Base-by-base conservation (phyloP, 2,888 invertebrate species). In the Cremastinae sp. region DNA sequence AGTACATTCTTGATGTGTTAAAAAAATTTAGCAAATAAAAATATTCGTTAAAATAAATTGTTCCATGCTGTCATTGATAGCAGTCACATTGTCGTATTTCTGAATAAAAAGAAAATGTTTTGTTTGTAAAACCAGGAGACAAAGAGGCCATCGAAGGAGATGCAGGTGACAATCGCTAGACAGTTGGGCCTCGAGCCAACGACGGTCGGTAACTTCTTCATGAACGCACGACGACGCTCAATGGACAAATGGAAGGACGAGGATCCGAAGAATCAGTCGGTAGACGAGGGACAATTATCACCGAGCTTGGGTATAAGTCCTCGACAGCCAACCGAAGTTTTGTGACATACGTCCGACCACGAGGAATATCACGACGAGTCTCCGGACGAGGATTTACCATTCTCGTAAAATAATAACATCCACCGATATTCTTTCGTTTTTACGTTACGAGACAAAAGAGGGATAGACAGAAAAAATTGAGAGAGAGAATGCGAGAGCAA, bases 211-310 rank as follows among this genome's bases (percentile, higher is more conserved):
- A 99, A 99, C 90, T 99, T 99, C 93, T 99, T 99, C 92, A 99
- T 99, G 99, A 99, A 99, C 91, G 99, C 99, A n/a, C 93, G 99
- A 75, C 93, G 99, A 83, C 94, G 99, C 81, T 96, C 96, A 1
- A 96, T 96, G 96, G 99, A 99, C 91, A 99, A 98, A 88, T 99
- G 98, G 98, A 96, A 97, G 90, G 98, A 98, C 88, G 97, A 98
- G 86, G 97, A 95, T 83, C 95, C 94, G 64, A 94, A 94, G 81
- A 89, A 91, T 78, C 89, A 90, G 58, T 86, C 91, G 75, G 86
- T 89, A 73, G 89, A 90, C 80, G 89, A 90, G 74, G 89, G 87
- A 72, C 89, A 89, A 78, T 83, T 89, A 74, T 89, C 89, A 90
- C 89, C 89, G 65, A 88, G 88, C 84, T 85, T 89, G 83, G 89